Conservation (phyloP, 2,113 vertebrate genomes). For the Grammomys surdaster region DNA sequence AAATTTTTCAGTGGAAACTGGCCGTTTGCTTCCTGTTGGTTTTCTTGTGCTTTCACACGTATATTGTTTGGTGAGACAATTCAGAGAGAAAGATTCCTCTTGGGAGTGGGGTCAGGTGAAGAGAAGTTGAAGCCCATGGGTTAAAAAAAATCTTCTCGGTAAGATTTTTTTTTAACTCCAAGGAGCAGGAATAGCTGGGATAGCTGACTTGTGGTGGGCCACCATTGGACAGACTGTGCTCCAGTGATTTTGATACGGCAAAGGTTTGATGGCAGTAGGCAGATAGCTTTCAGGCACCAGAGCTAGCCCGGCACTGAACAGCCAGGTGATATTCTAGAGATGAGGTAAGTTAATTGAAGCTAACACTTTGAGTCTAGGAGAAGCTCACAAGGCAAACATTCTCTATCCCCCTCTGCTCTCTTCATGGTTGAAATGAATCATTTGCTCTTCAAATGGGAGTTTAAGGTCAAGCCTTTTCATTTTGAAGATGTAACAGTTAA, state of each 20-base stretch:
- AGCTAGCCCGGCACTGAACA: background rate
- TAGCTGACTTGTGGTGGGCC: background rate
- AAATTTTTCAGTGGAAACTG: slow-evolving; percentile 12
- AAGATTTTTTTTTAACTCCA: background rate
- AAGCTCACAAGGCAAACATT: background rate
- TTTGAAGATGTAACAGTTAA: slow-evolving; percentile 21
- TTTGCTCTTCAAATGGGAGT: slow-evolving; percentile 35
- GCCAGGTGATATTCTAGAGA: slow-evolving; percentile 4
- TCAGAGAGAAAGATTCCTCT: slow-evolving; percentile 59
- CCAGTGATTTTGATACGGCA: background rate
- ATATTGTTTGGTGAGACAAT: slow-evolving; percentile 34
- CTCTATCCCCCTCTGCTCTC: background rate
- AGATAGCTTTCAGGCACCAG: background rate
- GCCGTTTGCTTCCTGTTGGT: background rate
- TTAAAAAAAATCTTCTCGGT: background rate
- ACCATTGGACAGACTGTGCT: background rate
- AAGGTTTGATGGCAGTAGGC: background rate
- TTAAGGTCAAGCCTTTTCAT: slow-evolving; percentile 58
- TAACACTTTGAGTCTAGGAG: slow-evolving; percentile 1
- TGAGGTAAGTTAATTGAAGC: slow-evolving; percentile 36
- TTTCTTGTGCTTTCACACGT: background rate
- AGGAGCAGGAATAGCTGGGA: background rate
- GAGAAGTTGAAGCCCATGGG: background rate
- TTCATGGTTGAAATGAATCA: slow-evolving; percentile 41
- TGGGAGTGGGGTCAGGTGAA: background rate